A percentile compares a stretch with the other conserved stretches of the same genome.
These are phyloP conservation scores for Aleiodes leptofemur DNA, from an alignment of 2,888 invertebrate genomes.

Conservation along the genomic window DNA sequence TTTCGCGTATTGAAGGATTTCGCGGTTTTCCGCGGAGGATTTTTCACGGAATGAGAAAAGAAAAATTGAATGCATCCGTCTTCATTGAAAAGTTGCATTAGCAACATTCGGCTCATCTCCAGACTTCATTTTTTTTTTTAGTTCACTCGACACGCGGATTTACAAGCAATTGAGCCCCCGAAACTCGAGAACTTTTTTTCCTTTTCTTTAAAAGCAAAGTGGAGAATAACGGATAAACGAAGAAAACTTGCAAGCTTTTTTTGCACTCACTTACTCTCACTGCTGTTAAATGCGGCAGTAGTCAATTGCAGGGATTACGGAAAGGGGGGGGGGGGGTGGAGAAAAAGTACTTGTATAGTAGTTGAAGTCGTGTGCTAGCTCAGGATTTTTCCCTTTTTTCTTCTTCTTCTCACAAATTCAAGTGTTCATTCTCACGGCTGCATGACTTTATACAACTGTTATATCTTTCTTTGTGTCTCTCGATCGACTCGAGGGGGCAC, in stretches of 20 bases:
- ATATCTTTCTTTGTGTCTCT: not conserved
- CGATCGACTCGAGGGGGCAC: not conserved
- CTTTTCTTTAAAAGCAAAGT: conserved; percentile 1
- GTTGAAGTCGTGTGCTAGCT: conserved; percentile 36
- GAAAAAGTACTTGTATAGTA: conserved; percentile 9
- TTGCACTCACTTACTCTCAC: not conserved
- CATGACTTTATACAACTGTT: not conserved
- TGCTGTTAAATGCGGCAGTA: conserved; percentile 1
- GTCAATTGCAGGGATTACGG: conserved; percentile 42
- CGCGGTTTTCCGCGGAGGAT: too few species aligned
- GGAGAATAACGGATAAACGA: not conserved
- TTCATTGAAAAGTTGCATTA: too few species aligned
- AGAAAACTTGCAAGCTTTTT: not conserved
- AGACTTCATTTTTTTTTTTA: not conserved
- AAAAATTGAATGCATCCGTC: too few species aligned
- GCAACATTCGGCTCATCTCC: not conserved
- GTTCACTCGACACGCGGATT: not conserved
- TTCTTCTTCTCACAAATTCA: too few species aligned
- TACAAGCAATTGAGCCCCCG: not conserved
- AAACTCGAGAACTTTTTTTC: conserved; percentile 13
- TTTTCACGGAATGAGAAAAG: too few species aligned
- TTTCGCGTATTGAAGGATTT: too few species aligned
- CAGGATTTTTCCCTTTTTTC: conserved; percentile 10
- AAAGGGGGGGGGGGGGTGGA: too few species aligned
- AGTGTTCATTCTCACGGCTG: conserved; percentile 1